Evolutionary conservation across 2,113 vertebrate genomes (phyloP).

Genomic region (Datnioides undecimradiatus): DNA sequence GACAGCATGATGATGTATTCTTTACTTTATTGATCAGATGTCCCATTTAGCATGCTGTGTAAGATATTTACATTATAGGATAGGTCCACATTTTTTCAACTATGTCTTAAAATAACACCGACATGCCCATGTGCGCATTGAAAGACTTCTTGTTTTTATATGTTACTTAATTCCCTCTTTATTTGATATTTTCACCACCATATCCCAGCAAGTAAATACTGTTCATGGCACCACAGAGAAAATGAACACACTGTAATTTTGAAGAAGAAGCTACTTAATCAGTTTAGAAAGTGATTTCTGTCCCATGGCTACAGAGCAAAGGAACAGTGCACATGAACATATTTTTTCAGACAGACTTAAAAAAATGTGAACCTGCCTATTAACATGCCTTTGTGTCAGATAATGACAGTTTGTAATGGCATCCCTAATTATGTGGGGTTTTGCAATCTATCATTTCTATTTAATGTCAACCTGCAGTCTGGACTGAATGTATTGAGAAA

Average conservation of each 20-base stretch:
- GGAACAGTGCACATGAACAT: background rate
- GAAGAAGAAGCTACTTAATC: background rate
- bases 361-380: background rate
- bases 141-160: background rate
- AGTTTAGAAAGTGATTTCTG: background rate
- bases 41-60: background rate
- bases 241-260: background rate
- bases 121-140: background rate
- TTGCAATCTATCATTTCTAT: background rate
- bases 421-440: background rate
- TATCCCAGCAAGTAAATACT: background rate
- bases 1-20: no score
- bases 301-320: background rate
- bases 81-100: background rate
- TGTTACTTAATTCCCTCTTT: background rate
- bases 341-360: slow-evolving; percentile 4
- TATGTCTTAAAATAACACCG: background rate
- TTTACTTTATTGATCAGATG: background rate
- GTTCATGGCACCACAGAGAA: background rate
- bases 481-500: background rate
- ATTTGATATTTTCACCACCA: background rate
- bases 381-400: background rate
- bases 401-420: background rate
- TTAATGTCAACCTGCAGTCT: background rate
- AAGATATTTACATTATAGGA: slow-evolving; percentile 9